Evolutionary conservation across 1,140 invertebrate genomes (phyloP).

Genomic region (Drosophila sturtevanti): DNA sequence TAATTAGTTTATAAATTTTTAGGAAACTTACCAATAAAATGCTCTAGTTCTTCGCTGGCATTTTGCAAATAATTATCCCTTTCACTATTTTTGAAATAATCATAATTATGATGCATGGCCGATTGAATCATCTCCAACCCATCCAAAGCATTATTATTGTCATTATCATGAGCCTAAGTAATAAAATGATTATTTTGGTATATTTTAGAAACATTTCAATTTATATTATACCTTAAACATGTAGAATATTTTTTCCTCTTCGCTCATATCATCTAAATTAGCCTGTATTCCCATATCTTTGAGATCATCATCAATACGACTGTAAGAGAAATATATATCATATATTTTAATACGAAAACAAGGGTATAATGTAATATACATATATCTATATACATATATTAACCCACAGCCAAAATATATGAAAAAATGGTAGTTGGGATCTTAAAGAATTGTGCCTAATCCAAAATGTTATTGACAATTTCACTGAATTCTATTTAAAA

Average conservation of each 20-base stretch:
- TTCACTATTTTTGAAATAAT: constrained; percentile 68
- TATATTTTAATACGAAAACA: no score
- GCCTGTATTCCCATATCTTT: constrained; percentile 70
- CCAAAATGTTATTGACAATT: no score
- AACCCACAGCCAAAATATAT: no score
- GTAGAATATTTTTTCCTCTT: constrained; percentile 88
- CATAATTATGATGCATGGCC: constrained; percentile 84
- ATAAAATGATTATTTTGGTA: neutral
- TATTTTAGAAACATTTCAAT: neutral
- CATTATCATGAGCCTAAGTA: constrained; percentile 84
- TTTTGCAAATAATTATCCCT: constrained; percentile 66
- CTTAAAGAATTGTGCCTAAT: no score
- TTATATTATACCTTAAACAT: constrained; percentile 84
- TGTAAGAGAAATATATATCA: constrained; percentile 28
- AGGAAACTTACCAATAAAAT: constrained; percentile 68
- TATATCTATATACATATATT: no score
- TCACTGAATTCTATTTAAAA: no score
- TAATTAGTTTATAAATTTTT: no score
- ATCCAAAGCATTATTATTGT: constrained; percentile 90
- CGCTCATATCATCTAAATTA: constrained; percentile 84
- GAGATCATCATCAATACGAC: constrained; percentile 76
- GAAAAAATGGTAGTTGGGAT: no score
- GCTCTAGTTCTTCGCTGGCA: constrained; percentile 73
- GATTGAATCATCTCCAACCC: constrained; percentile 90
- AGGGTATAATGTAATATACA: no score